Percentiles rank a stretch among this genome's conserved stretches.
Evolutionary conservation across 2,797 vertebrate species (phyloP).

Genomic region (Pampus argenteus): DNA sequence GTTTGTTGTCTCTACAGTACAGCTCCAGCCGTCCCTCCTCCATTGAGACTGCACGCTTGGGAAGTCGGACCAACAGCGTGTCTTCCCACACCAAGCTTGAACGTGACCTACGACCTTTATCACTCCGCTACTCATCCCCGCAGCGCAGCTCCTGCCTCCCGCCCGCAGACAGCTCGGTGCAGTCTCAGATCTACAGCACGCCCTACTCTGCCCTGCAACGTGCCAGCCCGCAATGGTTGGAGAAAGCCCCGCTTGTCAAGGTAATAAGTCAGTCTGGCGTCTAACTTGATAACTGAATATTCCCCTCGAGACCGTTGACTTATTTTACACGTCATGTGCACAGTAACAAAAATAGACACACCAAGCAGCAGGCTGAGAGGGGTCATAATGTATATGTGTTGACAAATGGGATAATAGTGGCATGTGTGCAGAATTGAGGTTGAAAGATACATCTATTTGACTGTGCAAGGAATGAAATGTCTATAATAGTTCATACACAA

Average conservation of each 20-base stretch:
- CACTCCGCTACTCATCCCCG: conserved; percentile 78
- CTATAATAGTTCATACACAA: conserved; percentile 37
- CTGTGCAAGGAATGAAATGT: conserved; percentile 26
- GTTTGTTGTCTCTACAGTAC: conserved; percentile 73
- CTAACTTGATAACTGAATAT: conserved; percentile 65
- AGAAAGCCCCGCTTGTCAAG: conserved; percentile 86
- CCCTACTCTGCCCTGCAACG: conserved; percentile 78
- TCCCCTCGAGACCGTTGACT: conserved; percentile 57
- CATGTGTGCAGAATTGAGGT: conserved; percentile 28
- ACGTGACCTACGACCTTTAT: conserved; percentile 73
- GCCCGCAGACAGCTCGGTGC: conserved; percentile 55
- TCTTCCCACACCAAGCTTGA: conserved; percentile 84
- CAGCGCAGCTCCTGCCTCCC: conserved; percentile 77
- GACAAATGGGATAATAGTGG: conserved; percentile 40
- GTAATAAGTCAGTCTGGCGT: conserved; percentile 75
- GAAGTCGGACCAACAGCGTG: conserved; percentile 83
- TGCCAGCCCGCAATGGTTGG: conserved; percentile 55
- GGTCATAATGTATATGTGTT: conserved; percentile 27
- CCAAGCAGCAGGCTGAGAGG: conserved; percentile 15
- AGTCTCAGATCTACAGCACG: conserved; percentile 85
- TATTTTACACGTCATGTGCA: conserved; percentile 63
- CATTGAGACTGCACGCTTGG: conserved; percentile 76
- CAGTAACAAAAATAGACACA: conserved; percentile 64
- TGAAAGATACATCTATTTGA: conserved; percentile 57
- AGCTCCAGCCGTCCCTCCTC: conserved; percentile 79